Base-by-base conservation (phyloP, 1,140 invertebrate genomes). In the Hesperophylax magnus region DNA sequence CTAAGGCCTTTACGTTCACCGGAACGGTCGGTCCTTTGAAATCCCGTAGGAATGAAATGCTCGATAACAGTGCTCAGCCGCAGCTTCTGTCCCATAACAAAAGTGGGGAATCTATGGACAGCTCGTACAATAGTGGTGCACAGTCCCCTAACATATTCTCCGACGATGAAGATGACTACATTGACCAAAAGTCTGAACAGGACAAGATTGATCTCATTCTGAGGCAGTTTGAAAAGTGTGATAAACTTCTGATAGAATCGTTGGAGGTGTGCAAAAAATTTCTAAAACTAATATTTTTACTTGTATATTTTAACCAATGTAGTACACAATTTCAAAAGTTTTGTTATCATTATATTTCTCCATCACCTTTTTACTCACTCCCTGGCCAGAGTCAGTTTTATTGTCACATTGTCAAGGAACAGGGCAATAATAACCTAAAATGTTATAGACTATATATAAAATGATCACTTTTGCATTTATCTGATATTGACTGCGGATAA, bases 111-210 rank as follows among this genome's bases (percentile, higher is more conserved):
- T 77, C 65, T 18, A 53, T 89, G 7, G 88, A 90, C 71, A 86
- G 85, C 14, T 89, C 88, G 3, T 90, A 88, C 86, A 87, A 89
- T 78, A 89, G 88, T 85, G 89, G 89, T 61, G 86, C 88, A 27
- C 84, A 88, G 34, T 92, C 91, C 81, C 92, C 92, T 15, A 91
- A 92, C 82, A 88, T 92, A 85, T 92, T 92, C 83, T 90, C 88
- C 84, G 91, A 91, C 85, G 88, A 89, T 65, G 90, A 91, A 56
- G 88, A 89, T 60, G 86, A 86, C 69, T 80, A 85, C 5, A 82
- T 47, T n/a, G 77, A 69, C 6, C 79, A 74, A 72, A 83, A 84
- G 53, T 83, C 85, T 61, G 85, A 86, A 47, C 74, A 81, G 60
- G 85, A 86, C 71, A 86, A 87, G 60, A 87, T 87, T 79, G 88